phyloP scores from a whole-genome alignment of 2,888 invertebrate species.

The Myopa testacea region DNA sequence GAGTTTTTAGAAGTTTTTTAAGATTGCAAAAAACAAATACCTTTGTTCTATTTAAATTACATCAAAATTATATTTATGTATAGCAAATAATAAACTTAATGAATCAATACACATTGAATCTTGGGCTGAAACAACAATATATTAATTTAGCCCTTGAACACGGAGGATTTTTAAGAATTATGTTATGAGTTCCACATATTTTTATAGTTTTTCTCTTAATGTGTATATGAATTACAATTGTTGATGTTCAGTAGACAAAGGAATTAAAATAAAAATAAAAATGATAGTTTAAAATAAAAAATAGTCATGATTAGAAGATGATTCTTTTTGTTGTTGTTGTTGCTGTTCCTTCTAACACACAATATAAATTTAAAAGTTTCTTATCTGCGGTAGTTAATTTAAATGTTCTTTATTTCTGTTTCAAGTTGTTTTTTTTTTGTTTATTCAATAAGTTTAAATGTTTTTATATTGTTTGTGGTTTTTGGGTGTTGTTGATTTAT shows the following conservation, averaged over 20 bases:
- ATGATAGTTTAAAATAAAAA: slow-evolving; percentile 44
- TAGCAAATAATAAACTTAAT: slow-evolving; percentile 36
- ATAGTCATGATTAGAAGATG: slow-evolving; percentile 47
- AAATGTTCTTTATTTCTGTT: slow-evolving; percentile 51
- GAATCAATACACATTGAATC: slow-evolving; percentile 38
- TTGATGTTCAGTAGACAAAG: slow-evolving; percentile 42
- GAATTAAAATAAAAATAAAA: slow-evolving; percentile 43
- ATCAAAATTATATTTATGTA: slow-evolving; percentile 37
- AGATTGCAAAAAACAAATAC: slow-evolving; percentile 32
- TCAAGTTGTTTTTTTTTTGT: slow-evolving; percentile 57
- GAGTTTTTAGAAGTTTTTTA: slow-evolving; percentile 37
- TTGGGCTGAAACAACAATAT: slow-evolving; percentile 33
- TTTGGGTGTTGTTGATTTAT: slow-evolving; percentile 46
- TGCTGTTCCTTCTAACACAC: slow-evolving; percentile 41
- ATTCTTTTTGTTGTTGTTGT: slow-evolving; percentile 34
- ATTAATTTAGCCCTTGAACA: slow-evolving; percentile 11
- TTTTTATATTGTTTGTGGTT: slow-evolving; percentile 42
- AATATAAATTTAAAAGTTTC: slow-evolving; percentile 53
- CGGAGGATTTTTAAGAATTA: slow-evolving; percentile 19
- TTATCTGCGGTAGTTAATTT: slow-evolving; percentile 44
- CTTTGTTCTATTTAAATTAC: slow-evolving; percentile 31
- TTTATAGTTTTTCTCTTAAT: slow-evolving; percentile 39
- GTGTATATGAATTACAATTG: slow-evolving; percentile 43
- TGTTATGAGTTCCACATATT: slow-evolving; percentile 31
- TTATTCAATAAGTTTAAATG: slow-evolving; percentile 50